Conservation (phyloP, 2,113 vertebrate genomes). For the Neolamprologus modestus region DNA sequence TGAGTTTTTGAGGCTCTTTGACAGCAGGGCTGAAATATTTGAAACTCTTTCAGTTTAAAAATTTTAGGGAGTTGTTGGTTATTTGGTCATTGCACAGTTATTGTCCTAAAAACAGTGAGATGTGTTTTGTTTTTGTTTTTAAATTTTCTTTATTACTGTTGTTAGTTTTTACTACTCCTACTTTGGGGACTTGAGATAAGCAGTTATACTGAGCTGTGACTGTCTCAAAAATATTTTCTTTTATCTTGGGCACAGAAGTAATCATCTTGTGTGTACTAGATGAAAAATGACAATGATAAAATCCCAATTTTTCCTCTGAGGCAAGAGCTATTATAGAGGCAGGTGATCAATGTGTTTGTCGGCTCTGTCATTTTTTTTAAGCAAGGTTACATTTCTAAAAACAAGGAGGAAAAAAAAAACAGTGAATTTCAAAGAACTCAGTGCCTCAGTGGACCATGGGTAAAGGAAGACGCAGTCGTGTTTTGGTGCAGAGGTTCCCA, state of each 20-base stretch:
- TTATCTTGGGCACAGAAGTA: background rate
- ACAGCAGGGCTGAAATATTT: background rate
- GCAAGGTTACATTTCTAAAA: background rate
- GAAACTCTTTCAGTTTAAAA: background rate
- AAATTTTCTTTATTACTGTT: background rate
- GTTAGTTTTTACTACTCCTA: background rate
- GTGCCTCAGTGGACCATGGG: background rate
- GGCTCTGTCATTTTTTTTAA: background rate
- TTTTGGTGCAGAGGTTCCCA: background rate
- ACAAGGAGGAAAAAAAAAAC: rapidly evolving
- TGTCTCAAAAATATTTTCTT: background rate
- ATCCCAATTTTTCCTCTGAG: background rate
- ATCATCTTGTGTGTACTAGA: background rate
- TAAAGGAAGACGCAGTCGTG: background rate
- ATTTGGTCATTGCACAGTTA: background rate
- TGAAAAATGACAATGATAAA: background rate
- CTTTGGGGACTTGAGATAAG: background rate
- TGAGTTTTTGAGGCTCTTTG: background rate
- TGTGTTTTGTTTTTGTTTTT: background rate
- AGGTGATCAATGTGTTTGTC: background rate
- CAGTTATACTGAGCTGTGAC: background rate
- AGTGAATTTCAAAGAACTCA: background rate
- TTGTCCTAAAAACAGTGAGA: background rate
- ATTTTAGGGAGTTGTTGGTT: background rate
- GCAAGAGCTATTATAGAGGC: background rate